Percentiles rank a stretch among this genome's conserved stretches.
Conservation (phyloP, 2,888 invertebrate species). For the Mesorhabditis belari region DNA sequence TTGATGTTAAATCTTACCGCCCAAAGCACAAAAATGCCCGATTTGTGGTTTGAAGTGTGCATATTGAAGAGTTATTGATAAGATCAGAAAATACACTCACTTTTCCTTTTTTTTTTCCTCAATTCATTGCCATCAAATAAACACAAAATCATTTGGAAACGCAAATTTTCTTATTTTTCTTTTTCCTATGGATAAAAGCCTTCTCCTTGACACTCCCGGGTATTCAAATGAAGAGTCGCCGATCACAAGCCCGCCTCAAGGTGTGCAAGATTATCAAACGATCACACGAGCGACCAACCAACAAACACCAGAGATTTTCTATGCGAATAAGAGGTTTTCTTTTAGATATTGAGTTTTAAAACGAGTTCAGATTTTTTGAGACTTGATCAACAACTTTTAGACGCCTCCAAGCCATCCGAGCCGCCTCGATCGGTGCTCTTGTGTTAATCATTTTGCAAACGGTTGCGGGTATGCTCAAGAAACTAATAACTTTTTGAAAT, state of each 20-base stretch:
- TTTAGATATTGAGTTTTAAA: no score
- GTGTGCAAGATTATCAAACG: neutral
- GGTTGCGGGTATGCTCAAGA: neutral
- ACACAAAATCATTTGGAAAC: no score
- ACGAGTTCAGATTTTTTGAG: neutral
- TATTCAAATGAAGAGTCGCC: no score
- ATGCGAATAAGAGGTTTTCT: neutral
- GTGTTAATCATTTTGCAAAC: neutral
- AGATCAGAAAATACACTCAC: neutral
- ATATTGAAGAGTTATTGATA: no score
- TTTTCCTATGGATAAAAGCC: no score
- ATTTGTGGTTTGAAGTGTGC: no score
- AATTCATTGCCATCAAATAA: neutral
- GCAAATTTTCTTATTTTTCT: neutral
- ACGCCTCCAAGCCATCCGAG: neutral
- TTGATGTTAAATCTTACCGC: no score
- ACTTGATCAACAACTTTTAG: neutral
- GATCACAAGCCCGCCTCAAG: no score
- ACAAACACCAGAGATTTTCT: neutral
- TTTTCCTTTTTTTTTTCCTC: neutral
- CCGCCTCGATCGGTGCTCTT: neutral
- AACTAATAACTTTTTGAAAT: neutral
- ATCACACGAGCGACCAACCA: neutral
- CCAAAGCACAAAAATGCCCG: no score
- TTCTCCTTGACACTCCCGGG: no score